Conservation (phyloP, 30 jellyfish, hydroid and myxozoan species). For the Turritopsis dohrnii region DNA sequence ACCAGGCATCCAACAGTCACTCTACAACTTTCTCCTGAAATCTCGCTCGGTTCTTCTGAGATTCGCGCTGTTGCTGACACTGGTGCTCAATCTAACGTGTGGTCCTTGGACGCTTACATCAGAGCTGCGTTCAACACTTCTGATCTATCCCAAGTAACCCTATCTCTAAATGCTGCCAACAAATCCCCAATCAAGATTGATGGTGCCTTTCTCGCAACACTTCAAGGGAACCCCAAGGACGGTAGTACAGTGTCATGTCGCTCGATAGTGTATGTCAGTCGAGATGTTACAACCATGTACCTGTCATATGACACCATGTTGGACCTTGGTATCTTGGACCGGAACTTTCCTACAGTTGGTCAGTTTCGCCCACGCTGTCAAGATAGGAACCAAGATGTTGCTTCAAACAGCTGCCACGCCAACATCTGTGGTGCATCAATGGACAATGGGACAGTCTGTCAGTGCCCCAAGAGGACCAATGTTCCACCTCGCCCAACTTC, state of each 20-base stretch:
- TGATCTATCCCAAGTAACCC: slow-evolving; percentile 7
- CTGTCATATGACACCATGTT: too few relatives aligned
- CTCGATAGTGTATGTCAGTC: slow-evolving; percentile 16
- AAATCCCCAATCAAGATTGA: slow-evolving; percentile 20
- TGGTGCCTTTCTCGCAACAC: neutral
- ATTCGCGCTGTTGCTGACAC: too few relatives aligned
- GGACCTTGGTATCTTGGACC: too few relatives aligned
- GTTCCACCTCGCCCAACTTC: too few relatives aligned
- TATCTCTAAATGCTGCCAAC: slow-evolving; percentile 17
- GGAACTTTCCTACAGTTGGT: too few relatives aligned
- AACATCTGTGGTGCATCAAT: slow-evolving; percentile 1
- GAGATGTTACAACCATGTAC: neutral
- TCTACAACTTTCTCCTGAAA: too few relatives aligned
- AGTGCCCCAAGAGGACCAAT: too few relatives aligned
- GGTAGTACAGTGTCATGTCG: neutral
- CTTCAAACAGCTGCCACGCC: slow-evolving; percentile 6
- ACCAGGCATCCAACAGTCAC: too few relatives aligned
- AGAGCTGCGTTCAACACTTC: neutral
- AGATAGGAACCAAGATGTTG: neutral
- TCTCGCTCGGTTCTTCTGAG: too few relatives aligned
- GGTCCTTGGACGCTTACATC: neutral
- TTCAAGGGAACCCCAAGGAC: neutral
- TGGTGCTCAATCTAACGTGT: too few relatives aligned
- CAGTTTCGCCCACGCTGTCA: too few relatives aligned
- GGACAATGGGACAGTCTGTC: slow-evolving; percentile 9